A percentile compares a stretch with the other conserved stretches of the same genome.
phyloP scores from a whole-genome alignment of 2,888 invertebrate genomes.

The Diachrysia chrysitis region DNA sequence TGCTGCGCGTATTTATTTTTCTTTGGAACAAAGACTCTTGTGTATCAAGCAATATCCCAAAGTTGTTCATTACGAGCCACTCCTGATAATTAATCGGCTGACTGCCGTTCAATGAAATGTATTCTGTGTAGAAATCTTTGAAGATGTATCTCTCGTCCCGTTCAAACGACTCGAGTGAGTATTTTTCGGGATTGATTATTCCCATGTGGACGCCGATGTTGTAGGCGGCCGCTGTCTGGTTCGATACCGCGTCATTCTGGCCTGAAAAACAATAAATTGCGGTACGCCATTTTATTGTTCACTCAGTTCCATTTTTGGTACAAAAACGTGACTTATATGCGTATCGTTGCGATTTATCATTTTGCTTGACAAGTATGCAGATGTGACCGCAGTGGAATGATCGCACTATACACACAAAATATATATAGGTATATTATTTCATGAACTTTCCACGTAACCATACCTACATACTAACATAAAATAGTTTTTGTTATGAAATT shows the following conservation, averaged over 20 bases:
- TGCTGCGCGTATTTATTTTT: constrained; percentile 73
- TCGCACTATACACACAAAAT: not conserved
- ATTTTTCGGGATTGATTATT: constrained; percentile 78
- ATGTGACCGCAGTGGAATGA: constrained; percentile 38
- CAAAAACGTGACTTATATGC: constrained; percentile 52
- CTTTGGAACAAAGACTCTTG: constrained; percentile 72
- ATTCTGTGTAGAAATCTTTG: constrained; percentile 69
- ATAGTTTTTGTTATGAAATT: too few relatives aligned
- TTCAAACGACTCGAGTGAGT: constrained; percentile 70
- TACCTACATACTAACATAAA: not conserved
- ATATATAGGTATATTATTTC: too few relatives aligned
- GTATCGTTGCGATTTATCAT: constrained; percentile 55
- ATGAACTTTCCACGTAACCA: not conserved
- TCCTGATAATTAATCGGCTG: constrained; percentile 72
- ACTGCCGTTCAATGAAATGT: constrained; percentile 63
- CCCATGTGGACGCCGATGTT: constrained; percentile 70
- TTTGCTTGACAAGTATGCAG: constrained; percentile 53
- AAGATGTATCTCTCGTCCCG: constrained; percentile 73
- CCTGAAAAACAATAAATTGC: constrained; percentile 66
- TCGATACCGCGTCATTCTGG: constrained; percentile 53
- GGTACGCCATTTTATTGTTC: constrained; percentile 51
- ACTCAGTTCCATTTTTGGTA: constrained; percentile 50
- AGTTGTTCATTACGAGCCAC: constrained; percentile 79
- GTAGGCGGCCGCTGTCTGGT: constrained; percentile 67
- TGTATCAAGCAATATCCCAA: constrained; percentile 72